Evolutionary conservation across 2,888 invertebrate species (phyloP).

Genomic region (Apocheima hispidaria): DNA sequence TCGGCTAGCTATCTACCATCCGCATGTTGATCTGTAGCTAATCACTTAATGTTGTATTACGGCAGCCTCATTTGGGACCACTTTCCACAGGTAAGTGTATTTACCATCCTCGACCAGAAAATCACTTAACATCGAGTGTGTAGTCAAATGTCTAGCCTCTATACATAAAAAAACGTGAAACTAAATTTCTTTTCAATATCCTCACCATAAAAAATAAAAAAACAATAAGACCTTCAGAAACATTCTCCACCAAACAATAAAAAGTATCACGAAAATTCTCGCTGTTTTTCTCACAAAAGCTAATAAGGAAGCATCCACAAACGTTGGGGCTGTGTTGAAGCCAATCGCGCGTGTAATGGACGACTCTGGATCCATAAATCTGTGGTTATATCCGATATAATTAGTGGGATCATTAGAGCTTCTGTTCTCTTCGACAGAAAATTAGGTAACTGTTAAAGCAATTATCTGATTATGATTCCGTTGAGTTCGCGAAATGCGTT

Average conservation of each 20-base stretch:
- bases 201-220: neutral
- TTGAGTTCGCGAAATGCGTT: neutral
- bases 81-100: no score
- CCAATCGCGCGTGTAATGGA: conserved; percentile 43
- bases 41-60: no score
- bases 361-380: conserved; percentile 49
- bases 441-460: conserved; percentile 2
- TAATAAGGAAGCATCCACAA: conserved; percentile 31
- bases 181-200: no score
- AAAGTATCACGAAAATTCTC: conserved; percentile 29
- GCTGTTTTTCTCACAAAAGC: conserved; percentile 37
- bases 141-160: no score
- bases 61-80: no score
- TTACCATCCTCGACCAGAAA: no score
- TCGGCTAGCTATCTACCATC: no score
- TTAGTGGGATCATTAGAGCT: conserved; percentile 57
- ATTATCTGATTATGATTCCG: conserved; percentile 15
- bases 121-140: no score
- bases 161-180: no score
- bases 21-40: no score
- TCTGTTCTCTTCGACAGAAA: conserved; percentile 30
- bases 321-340: conserved; percentile 22
- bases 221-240: conserved; percentile 9
- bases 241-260: conserved; percentile 24
- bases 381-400: conserved; percentile 55